phyloP scores from a whole-genome alignment of 2,888 invertebrate species.

The Microctonus aethiopoides region DNA sequence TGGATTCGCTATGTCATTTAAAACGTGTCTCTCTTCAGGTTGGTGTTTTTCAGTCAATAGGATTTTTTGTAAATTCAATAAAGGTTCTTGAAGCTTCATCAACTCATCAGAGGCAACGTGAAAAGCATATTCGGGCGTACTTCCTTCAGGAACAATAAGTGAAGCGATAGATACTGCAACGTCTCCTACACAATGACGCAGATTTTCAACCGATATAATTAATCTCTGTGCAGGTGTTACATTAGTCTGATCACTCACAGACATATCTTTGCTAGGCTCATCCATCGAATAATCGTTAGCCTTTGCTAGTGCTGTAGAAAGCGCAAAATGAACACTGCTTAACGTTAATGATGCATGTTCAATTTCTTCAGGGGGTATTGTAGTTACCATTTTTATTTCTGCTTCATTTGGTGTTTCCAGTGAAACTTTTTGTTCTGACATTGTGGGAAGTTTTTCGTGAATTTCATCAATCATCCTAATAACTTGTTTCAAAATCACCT shows the following conservation, averaged over 20 bases:
- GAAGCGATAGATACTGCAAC: conserved; percentile 53
- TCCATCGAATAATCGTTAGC: not conserved
- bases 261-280: not conserved
- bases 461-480: conserved; percentile 53
- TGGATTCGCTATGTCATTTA: conserved; percentile 52
- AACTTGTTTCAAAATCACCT: conserved; percentile 46
- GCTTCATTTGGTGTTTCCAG: not conserved
- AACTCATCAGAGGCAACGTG: conserved; percentile 50
- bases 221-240: conserved; percentile 39
- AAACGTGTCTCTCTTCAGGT: conserved; percentile 48
- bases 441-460: conserved; percentile 47
- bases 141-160: conserved; percentile 38
- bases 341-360: conserved; percentile 50
- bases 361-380: conserved; percentile 42
- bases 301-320: conserved; percentile 53
- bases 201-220: conserved; percentile 47
- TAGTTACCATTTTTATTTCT: conserved; percentile 23
- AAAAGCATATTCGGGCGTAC: conserved; percentile 46
- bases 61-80: conserved; percentile 54
- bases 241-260: not conserved
- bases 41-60: conserved; percentile 51
- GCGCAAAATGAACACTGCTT: conserved; percentile 52
- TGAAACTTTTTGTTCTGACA: conserved; percentile 37
- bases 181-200: conserved; percentile 53
- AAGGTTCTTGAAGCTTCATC: conserved; percentile 48